Base-by-base conservation (phyloP, 2,113 vertebrate species). In the Oreamnos americanus region DNA sequence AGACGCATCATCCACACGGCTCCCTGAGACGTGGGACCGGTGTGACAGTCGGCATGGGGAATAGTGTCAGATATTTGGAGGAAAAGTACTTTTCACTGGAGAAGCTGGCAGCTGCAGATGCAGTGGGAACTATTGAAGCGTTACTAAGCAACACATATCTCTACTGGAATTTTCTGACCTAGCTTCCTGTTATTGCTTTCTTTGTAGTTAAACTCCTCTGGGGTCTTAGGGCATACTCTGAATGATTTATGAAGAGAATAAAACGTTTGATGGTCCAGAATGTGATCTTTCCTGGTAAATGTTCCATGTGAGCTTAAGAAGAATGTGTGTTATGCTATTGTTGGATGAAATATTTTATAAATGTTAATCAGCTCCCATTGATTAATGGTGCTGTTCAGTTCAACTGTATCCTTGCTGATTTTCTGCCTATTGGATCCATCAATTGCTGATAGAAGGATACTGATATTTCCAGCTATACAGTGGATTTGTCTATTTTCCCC, bases 101-200 rank as follows among this genome's bases (percentile, higher is more conserved):
- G 78, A 92, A 53, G 5, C 13, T 84, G 79, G 84, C 26, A 81
- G 74, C 25, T 94, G 43, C 25, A n/a, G 91, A 74, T 60, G 93
- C 89, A 33, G 39, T 96, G 98, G 97, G 96, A 95, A 57, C 95
- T 96, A 97, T 96, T 96, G 97, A 96, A 89, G 91, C 21, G 95
- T 96, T 84, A 83, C 60, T 90, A 94, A 71, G 95, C 78, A 93
- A 87, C 39, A 10, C 2, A 3, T 9, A 6, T 17, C 7, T 82
- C 71, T 82, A 53, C 19, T 53, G 74, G 60, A 19, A 76, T 30
- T 83, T 90, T 74, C 26, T 16, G 12, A 19, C 60, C 45, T 71
- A 53, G 39, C 51, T n/a, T 53, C 67, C 26, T 43, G 33, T 81
- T 51, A 43, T 17, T 91, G 47, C 45, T 49, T 91, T 53, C n/a